Percentiles rank a stretch among this genome's conserved stretches.
Conservation (phyloP, 2,888 invertebrate species). For the Tanypteryx hageni region DNA sequence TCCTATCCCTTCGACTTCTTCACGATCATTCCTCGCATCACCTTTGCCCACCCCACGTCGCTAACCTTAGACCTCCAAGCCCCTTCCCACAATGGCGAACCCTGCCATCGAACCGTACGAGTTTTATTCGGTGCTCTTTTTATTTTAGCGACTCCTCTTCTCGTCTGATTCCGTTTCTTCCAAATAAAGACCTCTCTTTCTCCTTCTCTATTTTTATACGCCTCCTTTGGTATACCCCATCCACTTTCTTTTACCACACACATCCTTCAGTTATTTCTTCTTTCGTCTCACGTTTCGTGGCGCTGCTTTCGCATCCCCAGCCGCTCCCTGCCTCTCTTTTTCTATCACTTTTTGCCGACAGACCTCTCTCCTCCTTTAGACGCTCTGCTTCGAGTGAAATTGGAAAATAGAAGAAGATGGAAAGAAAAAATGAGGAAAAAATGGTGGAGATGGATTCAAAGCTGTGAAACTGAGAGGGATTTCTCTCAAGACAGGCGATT, state of each 20-base stretch:
- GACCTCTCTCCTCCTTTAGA: not conserved
- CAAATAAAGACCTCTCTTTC: constrained; percentile 8
- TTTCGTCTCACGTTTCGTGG: not conserved
- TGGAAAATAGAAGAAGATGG: too few relatives aligned
- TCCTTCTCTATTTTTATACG: not conserved
- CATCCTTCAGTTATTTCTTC: not conserved
- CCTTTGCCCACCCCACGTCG: not conserved
- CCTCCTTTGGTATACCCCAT: not conserved
- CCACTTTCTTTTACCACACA: not conserved
- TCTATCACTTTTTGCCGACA: too few relatives aligned
- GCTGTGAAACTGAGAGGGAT: not conserved
- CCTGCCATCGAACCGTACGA: not conserved
- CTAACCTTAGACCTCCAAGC: not conserved
- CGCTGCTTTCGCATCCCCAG: not conserved
- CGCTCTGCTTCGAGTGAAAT: not conserved
- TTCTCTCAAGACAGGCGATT: too few relatives aligned
- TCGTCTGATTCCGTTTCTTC: not conserved
- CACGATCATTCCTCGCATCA: not conserved
- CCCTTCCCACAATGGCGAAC: not conserved
- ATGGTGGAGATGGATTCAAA: not conserved
- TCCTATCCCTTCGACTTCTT: not conserved
- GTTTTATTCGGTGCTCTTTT: not conserved
- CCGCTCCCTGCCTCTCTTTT: not conserved
- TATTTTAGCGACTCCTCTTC: not conserved
- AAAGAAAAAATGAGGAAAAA: too few relatives aligned